A percentile compares a stretch with the other conserved stretches of the same genome.
Evolutionary conservation across 1,140 invertebrate genomes (phyloP).

Genomic region (Tyrophagus putrescentiae): DNA sequence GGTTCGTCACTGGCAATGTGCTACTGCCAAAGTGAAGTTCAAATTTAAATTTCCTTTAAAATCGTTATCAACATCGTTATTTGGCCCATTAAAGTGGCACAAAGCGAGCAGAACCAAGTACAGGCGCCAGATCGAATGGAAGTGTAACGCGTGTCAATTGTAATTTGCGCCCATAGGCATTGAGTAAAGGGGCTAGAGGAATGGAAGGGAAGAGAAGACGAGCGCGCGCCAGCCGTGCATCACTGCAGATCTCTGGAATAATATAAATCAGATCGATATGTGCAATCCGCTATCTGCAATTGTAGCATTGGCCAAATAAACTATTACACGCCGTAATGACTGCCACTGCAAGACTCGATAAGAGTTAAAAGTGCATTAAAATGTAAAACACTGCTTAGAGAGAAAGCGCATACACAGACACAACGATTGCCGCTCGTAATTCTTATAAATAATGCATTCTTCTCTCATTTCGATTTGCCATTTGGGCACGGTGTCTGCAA

Average conservation of each 20-base stretch:
- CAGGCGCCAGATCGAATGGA: no score
- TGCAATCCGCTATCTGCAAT: no score
- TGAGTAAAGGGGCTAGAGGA: not conserved
- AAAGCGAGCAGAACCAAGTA: no score
- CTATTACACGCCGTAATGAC: slow-evolving; percentile 4
- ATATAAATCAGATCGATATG: no score
- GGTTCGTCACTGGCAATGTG: no score
- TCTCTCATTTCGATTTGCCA: not conserved
- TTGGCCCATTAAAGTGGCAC: no score
- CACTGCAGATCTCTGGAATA: no score
- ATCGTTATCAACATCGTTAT: no score
- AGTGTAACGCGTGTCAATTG: slow-evolving; percentile 10
- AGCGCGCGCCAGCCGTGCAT: no score
- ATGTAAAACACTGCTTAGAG: slow-evolving; percentile 13
- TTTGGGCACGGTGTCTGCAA: not conserved
- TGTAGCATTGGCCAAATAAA: slow-evolving; percentile 1
- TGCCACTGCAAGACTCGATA: slow-evolving; percentile 7
- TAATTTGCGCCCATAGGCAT: not conserved
- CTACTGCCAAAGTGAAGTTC: no score
- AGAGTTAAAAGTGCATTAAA: slow-evolving; percentile 15
- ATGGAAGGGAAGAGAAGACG: no score
- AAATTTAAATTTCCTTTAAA: no score
- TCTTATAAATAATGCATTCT: not conserved
- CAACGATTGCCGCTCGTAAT: not conserved
- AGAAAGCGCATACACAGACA: not conserved